A percentile compares a stretch with the other conserved stretches of the same genome.
These are phyloP conservation scores for Netta rufina DNA, from an alignment of 2,797 vertebrate species.

Conservation along the genomic window DNA sequence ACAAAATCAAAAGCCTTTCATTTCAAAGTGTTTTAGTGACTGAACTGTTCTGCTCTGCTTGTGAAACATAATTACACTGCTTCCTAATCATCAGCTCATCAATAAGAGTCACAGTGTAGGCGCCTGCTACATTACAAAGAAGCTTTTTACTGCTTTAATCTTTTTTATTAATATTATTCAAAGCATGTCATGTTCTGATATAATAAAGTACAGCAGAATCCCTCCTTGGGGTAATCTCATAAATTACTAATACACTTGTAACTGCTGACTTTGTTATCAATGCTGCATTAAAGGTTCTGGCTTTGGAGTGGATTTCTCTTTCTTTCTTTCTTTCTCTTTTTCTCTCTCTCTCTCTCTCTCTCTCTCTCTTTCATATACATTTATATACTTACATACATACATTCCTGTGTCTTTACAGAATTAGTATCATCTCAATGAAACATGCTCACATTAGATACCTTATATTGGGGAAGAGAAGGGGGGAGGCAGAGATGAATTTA, in stretches of 20 bases:
- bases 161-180: conserved; percentile 69
- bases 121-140: conserved; percentile 75
- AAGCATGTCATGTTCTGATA: conserved; percentile 77
- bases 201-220: conserved; percentile 70
- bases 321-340: neutral
- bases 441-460: neutral
- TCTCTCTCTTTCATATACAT: neutral
- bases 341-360: neutral
- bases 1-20: conserved; percentile 71
- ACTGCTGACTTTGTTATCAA: conserved; percentile 65
- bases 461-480: neutral
- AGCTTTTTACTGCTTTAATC: conserved; percentile 81
- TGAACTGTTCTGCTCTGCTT: conserved; percentile 76
- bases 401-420: neutral
- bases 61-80: conserved; percentile 75
- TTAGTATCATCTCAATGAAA: neutral
- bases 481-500: neutral
- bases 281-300: conserved; percentile 37
- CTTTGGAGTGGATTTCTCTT: neutral
- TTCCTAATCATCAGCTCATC: conserved; percentile 77
- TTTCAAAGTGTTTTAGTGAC: conserved; percentile 73
- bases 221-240: conserved; percentile 46
- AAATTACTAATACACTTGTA: conserved; percentile 68
- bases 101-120: conserved; percentile 75
- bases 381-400: neutral